Base-by-base conservation (phyloP, 2,113 vertebrate species). In the Choloepus hoffmanni region DNA sequence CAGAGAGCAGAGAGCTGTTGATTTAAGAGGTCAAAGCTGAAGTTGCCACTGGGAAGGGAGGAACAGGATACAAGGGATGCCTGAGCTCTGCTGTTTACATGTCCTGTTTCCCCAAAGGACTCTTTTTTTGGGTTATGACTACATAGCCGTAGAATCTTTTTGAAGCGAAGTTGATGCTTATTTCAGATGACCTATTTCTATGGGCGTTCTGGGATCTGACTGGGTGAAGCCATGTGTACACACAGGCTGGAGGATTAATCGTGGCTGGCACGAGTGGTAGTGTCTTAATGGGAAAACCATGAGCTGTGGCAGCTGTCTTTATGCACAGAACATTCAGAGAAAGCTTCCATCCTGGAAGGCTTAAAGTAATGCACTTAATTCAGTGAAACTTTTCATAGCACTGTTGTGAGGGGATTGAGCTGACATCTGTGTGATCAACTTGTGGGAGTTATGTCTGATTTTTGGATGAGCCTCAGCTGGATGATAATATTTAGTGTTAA, bases 111-210 rank as follows among this genome's bases (percentile, higher is more conserved):
- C 97, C 95, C 86, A 86, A 90, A 95, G 90, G 89, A 90, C 95
- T 93, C 87, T 96, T 96, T 94, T 96, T 95, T 87, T 83, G 88
- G 93, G 45, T 72, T 95, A 96, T 98, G 96, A 97, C 92, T 50
- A 74, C 96, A 97, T 78, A 96, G 94, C 92, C 96, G 88, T 74
- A 96, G 95, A 96, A 97, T 97, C 89, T 96, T 95, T 96, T 85
- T 90, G 84, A 97, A 96, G 96, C 0, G 1, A 96, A 97, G 89
- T 82, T 96, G 94, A 96, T 97, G 94, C 94, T 97, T 97, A 97
- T 97, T 98, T 97, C 96, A 90, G 95, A 96, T 81, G 58, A 96
- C 85, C 92, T 96, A 94, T 87, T 97, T 97, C 95, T 87, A 95
- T 89, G 86, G 76, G 84, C 83, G 86, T 95, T 95, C 91, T 95